These are phyloP conservation scores for Theodoxus fluviatilis DNA, from an alignment of 2,888 invertebrate genomes.

Conservation along the genomic window DNA sequence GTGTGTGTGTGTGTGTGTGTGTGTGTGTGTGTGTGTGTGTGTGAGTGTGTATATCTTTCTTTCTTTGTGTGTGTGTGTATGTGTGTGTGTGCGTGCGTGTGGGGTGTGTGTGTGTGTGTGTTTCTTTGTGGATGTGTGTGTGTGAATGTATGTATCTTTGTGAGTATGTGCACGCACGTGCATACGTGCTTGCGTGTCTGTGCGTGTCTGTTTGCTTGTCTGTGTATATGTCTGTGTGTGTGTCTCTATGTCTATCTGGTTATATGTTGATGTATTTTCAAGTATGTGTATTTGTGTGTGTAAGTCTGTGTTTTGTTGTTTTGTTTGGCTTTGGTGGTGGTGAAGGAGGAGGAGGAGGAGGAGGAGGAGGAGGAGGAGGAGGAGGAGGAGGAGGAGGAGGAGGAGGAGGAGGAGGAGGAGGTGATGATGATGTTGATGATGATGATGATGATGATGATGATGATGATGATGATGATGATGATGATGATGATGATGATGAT, in stretches of 20 bases:
- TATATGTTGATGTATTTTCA: no score
- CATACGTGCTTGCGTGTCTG: neutral
- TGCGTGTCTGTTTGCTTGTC: no score
- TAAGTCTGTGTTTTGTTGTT: no score
- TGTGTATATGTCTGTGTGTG: no score
- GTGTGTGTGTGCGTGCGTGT: neutral
- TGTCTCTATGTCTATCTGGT: no score
- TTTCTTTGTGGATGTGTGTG: conserved; percentile 15
- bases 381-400: neutral
- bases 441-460: conserved; percentile 29
- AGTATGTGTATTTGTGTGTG: no score
- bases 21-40: neutral
- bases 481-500: conserved; percentile 17
- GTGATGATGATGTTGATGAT: conserved; percentile 8
- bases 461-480: conserved; percentile 28
- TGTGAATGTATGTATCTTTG: conserved; percentile 14
- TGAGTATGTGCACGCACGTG: conserved; percentile 5
- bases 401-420: conserved; percentile 10
- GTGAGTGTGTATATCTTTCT: conserved; percentile 5
- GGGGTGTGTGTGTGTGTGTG: neutral
- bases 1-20: conserved; percentile 8
- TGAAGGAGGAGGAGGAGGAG: neutral
- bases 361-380: neutral
- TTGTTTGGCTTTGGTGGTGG: no score
- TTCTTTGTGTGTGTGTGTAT: neutral